These are phyloP conservation scores for Dynastes tityus DNA, from an alignment of 2,888 invertebrate genomes.

Conservation along the genomic window DNA sequence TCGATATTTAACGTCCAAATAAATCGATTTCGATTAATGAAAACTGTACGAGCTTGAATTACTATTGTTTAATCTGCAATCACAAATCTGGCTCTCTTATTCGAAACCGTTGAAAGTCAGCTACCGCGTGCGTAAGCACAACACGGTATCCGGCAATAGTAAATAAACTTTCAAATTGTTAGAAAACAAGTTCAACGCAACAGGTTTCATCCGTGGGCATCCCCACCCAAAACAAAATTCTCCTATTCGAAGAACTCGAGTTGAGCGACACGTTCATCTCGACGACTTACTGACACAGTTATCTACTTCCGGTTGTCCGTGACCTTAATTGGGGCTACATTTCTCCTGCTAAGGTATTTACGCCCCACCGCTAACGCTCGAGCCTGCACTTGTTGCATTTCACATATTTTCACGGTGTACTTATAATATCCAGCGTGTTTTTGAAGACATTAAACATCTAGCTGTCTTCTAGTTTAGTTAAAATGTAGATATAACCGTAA, in stretches of 20 bases:
- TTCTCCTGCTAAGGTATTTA: conserved; percentile 56
- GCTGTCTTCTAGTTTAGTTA: background rate
- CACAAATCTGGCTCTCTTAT: background rate
- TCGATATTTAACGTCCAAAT: too few relatives aligned
- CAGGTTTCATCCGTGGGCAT: conserved; percentile 32
- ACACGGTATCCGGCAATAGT: background rate
- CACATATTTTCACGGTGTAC: conserved; percentile 16
- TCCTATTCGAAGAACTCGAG: conserved; percentile 33
- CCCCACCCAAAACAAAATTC: conserved; percentile 37
- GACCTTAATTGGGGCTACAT: conserved; percentile 59
- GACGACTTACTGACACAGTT: conserved; percentile 66
- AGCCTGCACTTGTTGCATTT: conserved; percentile 48
- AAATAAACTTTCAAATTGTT: conserved; percentile 49
- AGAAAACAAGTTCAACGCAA: conserved; percentile 47
- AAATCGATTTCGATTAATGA: too few relatives aligned
- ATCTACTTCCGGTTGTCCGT: conserved; percentile 63
- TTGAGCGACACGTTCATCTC: conserved; percentile 57
- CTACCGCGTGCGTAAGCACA: conserved; percentile 12
- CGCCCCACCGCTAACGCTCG: conserved; percentile 38
- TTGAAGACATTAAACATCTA: conserved; percentile 10
- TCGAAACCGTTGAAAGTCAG: conserved; percentile 8
- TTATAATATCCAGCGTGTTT: background rate
- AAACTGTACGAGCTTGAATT: too few relatives aligned
- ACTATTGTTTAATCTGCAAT: background rate
- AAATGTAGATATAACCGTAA: background rate